These are phyloP conservation scores for Salvelinus namaycush DNA, from an alignment of 2,113 vertebrate species.

Conservation along the genomic window DNA sequence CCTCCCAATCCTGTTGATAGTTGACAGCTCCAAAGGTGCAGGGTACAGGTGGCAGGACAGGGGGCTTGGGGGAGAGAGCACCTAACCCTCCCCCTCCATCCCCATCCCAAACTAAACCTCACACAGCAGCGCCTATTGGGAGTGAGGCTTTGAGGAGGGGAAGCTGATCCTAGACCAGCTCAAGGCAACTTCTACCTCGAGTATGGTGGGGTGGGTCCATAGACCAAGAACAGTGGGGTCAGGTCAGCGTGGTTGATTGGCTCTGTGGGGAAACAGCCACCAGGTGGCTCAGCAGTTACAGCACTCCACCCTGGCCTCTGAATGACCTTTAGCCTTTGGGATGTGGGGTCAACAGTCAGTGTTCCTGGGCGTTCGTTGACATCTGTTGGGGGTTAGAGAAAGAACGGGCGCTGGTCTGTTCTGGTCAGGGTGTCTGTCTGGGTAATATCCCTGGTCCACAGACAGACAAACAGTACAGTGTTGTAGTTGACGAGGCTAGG, in stretches of 20 bases:
- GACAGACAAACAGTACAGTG: not conserved
- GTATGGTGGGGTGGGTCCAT: not conserved
- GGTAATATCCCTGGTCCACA: not conserved
- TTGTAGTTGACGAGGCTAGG: constrained; percentile 9
- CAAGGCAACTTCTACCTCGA: no score
- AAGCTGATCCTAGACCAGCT: not conserved
- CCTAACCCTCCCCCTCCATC: not conserved
- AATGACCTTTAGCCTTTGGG: not conserved
- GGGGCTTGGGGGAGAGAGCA: not conserved
- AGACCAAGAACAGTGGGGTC: not conserved
- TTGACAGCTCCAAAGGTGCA: not conserved
- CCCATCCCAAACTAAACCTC: not conserved
- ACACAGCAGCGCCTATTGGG: not conserved
- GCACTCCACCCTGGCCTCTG: constrained; percentile 35
- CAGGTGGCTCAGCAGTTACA: constrained; percentile 69
- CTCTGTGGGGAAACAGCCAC: constrained; percentile 35
- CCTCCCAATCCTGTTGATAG: not conserved
- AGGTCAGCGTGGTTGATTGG: constrained; percentile 41
- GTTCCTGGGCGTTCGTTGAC: no score
- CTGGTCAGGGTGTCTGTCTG: constrained; percentile 8
- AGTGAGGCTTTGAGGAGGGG: not conserved
- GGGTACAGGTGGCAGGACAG: no score
- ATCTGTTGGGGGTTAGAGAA: not conserved
- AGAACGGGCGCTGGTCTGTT: no score
- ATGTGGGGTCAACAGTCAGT: not conserved